Base-by-base conservation (phyloP, 2,113 vertebrate species). In the Crotalus tigris region DNA sequence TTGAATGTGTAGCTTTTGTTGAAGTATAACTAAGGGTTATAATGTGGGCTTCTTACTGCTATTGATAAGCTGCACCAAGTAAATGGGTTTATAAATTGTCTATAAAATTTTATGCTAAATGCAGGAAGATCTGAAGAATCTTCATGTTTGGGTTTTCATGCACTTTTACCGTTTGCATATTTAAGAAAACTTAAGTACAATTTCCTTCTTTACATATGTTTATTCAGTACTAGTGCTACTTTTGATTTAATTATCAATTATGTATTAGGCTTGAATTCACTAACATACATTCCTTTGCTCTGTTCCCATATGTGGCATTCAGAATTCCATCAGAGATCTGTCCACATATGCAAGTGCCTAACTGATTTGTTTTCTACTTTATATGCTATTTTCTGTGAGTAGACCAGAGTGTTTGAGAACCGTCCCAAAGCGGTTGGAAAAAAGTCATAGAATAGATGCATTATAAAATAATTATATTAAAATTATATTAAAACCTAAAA, bases 301-400 rank as follows among this genome's bases (percentile, higher is more conserved):
- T 26, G 24, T 7, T 24, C 9, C 33, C 33, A 29, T 7, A 23
- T 90, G 58, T 64, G 57, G 44, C 9, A 49, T 0, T 90, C 57
- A 46, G 23, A 89, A 39, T 24, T 46, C 23, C 89, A 64, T 29
- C 44, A 26, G 12, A n/a, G 13, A 26, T 90, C 11, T 64, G 26
- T 64, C 6, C 26, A 21, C 44, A 2, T 44, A 64, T 12, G 6
- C 13, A 49, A 61, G 57, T n/a, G 24, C 59, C 26, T 6, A 49
- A 3, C 57, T 90, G 24, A 21, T 26, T 87, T n/a, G 51, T 54
- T n/a, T 53, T 46, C 29, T 17, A 26, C 0, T 51, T 8, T 4
- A 13, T 15, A 19, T 57, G 49, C 91, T 59, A 46, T 89, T 93
- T 54, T 95, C 46, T 93, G 85, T 85, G 51, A 91, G 90, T 75